phyloP scores from a whole-genome alignment of 2,797 vertebrate species.

The Limosa lapponica region DNA sequence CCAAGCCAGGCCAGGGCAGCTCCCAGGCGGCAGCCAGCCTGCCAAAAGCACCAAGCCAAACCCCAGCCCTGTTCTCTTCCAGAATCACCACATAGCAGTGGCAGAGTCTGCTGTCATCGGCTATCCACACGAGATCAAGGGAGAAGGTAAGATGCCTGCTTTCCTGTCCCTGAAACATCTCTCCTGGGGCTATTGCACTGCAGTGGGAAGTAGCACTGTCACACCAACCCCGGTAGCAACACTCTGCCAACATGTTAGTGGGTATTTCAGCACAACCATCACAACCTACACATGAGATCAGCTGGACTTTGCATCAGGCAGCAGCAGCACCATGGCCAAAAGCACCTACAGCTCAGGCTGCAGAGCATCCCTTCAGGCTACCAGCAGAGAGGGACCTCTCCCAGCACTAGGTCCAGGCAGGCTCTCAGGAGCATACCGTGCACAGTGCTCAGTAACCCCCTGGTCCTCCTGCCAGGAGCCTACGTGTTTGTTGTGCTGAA shows the following conservation, averaged over 20 bases:
- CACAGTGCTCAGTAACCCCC: neutral
- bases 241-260: neutral
- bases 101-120: conserved; percentile 75
- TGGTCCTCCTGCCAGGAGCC: conserved; percentile 35
- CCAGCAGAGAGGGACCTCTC: neutral
- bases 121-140: conserved; percentile 74
- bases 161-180: neutral
- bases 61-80: conserved; percentile 19
- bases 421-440: neutral
- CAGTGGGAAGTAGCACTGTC: neutral
- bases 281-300: neutral
- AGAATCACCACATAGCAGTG: conserved; percentile 69
- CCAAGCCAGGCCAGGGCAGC: neutral
- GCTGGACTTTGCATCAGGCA: neutral
- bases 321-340: neutral
- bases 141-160: conserved; percentile 69
- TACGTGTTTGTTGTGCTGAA: conserved; percentile 67
- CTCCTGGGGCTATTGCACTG: fast-evolving
- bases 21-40: neutral
- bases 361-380: neutral
- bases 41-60: neutral
- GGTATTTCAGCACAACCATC: neutral
- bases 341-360: neutral
- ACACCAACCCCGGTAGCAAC: neutral
- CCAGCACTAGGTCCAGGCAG: neutral